These are phyloP conservation scores for Coturnix japonica DNA, from an alignment of 2,113 vertebrate species.

Conservation along the genomic window DNA sequence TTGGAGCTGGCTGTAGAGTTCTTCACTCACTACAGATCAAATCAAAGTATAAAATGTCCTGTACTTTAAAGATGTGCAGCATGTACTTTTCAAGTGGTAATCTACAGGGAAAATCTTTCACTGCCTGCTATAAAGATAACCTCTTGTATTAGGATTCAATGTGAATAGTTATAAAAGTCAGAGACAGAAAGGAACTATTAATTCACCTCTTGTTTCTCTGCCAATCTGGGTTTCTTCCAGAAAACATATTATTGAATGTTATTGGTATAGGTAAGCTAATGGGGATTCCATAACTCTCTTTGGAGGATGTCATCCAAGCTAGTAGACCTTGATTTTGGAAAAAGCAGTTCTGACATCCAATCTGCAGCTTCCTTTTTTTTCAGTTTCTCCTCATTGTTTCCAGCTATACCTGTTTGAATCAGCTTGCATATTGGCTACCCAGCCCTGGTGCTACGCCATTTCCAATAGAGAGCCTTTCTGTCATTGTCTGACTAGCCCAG, in stretches of 20 bases:
- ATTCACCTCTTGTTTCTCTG: conserved; percentile 52
- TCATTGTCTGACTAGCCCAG: background rate
- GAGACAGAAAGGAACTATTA: conserved; percentile 60
- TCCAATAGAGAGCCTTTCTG: conserved; percentile 9
- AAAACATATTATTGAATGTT: conserved; percentile 45
- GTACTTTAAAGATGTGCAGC: background rate
- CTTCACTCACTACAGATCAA: conserved; percentile 38
- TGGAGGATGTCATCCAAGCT: background rate
- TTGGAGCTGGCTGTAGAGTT: conserved; percentile 9
- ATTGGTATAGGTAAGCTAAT: conserved; percentile 47
- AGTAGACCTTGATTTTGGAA: conserved; percentile 44
- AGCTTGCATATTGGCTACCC: conserved; percentile 31
- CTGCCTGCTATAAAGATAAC: conserved; percentile 60
- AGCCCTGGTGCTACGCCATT: background rate
- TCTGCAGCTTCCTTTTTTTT: conserved; percentile 4
- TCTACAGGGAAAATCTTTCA: conserved; percentile 47
- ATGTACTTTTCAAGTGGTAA: conserved; percentile 37
- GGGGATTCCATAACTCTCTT: conserved; percentile 41
- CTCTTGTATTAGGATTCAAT: conserved; percentile 31
- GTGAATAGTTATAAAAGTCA: conserved; percentile 48
- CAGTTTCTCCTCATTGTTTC: conserved; percentile 22
- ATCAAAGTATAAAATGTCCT: conserved; percentile 34
- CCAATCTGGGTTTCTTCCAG: conserved; percentile 36
- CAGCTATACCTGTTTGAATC: conserved; percentile 49
- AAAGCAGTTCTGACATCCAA: conserved; percentile 49